Conservation (phyloP, 2,888 invertebrate species). For the Tethea ocularis region DNA sequence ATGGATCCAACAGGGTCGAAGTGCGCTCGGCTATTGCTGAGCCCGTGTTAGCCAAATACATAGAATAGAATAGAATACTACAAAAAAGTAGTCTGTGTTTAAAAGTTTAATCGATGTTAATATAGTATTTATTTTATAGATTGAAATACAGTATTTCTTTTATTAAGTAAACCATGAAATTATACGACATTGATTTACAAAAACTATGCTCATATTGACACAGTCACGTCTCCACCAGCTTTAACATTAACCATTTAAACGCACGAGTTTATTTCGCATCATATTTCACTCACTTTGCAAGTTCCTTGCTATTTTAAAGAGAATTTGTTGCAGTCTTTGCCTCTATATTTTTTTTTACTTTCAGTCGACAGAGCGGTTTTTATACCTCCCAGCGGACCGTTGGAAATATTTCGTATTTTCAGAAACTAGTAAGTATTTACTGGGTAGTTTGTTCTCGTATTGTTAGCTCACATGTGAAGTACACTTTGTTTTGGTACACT, state of each 20-base stretch:
- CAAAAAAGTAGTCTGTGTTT: too few relatives aligned
- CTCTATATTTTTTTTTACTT: background rate
- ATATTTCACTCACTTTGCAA: slow-evolving; percentile 31
- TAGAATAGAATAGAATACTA: too few relatives aligned
- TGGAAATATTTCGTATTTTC: slow-evolving; percentile 2
- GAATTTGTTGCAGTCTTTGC: slow-evolving; percentile 18
- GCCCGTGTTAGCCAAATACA: too few relatives aligned
- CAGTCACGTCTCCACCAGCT: slow-evolving; percentile 2
- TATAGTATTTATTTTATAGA: too few relatives aligned
- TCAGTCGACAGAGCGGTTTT: slow-evolving; percentile 2
- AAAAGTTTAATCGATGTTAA: too few relatives aligned
- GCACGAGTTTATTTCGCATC: slow-evolving; percentile 20
- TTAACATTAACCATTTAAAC: background rate
- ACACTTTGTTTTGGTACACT: background rate
- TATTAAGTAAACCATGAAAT: too few relatives aligned
- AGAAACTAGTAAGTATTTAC: background rate
- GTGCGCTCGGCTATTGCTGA: too few relatives aligned
- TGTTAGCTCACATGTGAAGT: background rate
- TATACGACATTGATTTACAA: too few relatives aligned
- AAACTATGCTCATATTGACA: slow-evolving; percentile 3
- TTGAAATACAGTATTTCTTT: too few relatives aligned
- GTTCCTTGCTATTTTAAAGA: slow-evolving; percentile 26
- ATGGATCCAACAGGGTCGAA: too few relatives aligned
- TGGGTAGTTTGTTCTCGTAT: background rate
- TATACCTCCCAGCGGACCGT: background rate